Evolutionary conservation across 2,797 vertebrate species (phyloP).

Genomic region (Tapirus indicus): DNA sequence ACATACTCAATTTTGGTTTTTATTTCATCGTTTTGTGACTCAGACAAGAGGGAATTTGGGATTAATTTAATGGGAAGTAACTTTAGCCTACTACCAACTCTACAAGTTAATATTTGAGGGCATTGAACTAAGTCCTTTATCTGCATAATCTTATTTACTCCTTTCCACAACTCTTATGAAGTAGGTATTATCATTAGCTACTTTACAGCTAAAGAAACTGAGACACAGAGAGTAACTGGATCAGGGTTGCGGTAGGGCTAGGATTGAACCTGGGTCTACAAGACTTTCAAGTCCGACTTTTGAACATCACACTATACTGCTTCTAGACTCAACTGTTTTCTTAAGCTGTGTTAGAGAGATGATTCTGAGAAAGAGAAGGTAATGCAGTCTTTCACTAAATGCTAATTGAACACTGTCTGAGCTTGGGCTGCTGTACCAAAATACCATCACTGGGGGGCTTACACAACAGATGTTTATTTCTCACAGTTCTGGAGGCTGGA

Average conservation of each 20-base stretch:
- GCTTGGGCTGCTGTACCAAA: background rate
- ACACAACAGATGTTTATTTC: background rate
- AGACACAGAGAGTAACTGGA: background rate
- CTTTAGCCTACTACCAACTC: background rate
- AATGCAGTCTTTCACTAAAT: background rate
- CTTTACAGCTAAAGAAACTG: constrained; percentile 6
- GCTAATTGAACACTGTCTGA: background rate
- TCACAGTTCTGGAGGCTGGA: background rate
- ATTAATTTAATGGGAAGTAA: background rate
- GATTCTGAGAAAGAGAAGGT: constrained; percentile 6
- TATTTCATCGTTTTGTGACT: constrained; percentile 52
- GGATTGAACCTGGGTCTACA: background rate
- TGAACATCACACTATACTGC: background rate
- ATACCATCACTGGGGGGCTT: background rate
- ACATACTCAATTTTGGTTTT: constrained; percentile 33
- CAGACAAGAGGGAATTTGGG: background rate
- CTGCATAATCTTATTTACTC: background rate
- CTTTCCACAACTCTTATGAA: background rate
- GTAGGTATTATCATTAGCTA: background rate
- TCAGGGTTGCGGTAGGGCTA: background rate
- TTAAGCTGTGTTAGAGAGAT: background rate
- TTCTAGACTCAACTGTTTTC: background rate
- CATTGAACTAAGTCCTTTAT: background rate
- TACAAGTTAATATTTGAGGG: background rate
- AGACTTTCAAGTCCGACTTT: background rate